Base-by-base conservation (phyloP, 92 coral and sea anemone genomes). In the Isaurus tuberculatus region DNA sequence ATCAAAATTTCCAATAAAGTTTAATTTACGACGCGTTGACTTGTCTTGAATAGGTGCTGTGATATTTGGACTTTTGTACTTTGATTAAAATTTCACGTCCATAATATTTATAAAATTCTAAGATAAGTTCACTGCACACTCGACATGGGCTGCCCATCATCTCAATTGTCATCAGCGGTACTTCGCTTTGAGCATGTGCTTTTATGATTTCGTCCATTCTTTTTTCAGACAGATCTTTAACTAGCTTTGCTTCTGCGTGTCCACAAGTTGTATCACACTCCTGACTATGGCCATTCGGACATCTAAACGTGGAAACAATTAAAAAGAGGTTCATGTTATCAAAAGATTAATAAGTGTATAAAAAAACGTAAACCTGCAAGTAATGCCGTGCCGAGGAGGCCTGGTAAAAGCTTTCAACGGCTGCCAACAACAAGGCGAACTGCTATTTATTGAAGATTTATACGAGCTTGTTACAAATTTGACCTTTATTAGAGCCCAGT, bases 231-330 rank as follows among this genome's bases (percentile, higher is more conserved):
- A 77, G 28, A 28, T 77, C 82, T 42, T 77, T 77, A 27, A 77
- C 82, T n/a, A 77, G 82, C 69, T 77, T 77, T 20, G 82, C 82
- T 33, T 77, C 82, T 20, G 82, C 82, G 55, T 77, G 82, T 5
- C 82, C 82, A 53, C 82, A 77, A 30, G 82, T 23, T 10, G 48
- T 55, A 26, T 77, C 82, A 10, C 82, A 77, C 22, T 77, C 82
- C 68, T 77, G 82, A 32, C 82, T 77, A 33, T 77, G 82, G 13
- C 82, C 82, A 31, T 77, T 77, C 6, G 82, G 82, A 22, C 82
- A 77, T 77, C 82, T 77, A 9, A 57, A 32, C 14, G 13, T 1
- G 1, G 29, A 13, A 42, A 71, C 8, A 34, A 7, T 40, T 40
- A n/a, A n/a, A n/a, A n/a, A n/a, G n/a, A n/a, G n/a, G n/a, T n/a